Evolutionary conservation across 1,140 invertebrate species (phyloP), one percentile per base, ranked within the genome.

Genomic region (Sycobia sp.): DNA sequence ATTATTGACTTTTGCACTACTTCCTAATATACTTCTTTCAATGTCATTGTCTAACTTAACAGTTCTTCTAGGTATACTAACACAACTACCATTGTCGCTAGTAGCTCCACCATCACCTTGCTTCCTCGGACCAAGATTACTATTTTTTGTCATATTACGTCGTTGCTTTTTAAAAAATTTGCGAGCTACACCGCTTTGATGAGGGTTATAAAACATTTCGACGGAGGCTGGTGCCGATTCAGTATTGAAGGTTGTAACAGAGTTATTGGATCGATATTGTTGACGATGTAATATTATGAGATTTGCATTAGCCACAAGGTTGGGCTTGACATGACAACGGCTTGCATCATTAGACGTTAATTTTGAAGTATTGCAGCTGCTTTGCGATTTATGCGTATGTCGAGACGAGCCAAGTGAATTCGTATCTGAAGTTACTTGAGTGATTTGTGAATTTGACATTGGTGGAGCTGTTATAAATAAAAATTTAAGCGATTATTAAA

Each of bases 111-210:
- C 86, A 62, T 85, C 88, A 20, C 86, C 85, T 41, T 86, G 83
- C 43, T 89, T 84, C 38, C 87, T 77, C 0, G 88, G 76, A 66
- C 89, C 88, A 23, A 93, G 80, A 74, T 91, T 92, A 75, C 90
- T 93, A 71, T 67, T 67, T 8, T 90, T 89, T 70, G 83, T 82
- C 68, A 89, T 88, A 66, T 92, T 84, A 51, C 90, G 85, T 22
- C 89, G 86, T 73, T 95, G 92, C 72, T 93, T 94, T 64, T 93
- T 91, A 76, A 96, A 96, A 77, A 95, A 96, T 71, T 93, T 94
- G 64, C 92, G 86, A 0, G 94, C 94, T 1, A 95, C 92, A 14
- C 92, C 93, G 75, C 92, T 95, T 76, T 97, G 94, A 72, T 92
- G 91, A 0, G 93, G 92, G 83, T 97, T 95, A 72, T 96, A 96